Evolutionary conservation across 2,113 vertebrate genomes (phyloP).

Genomic region (Ramphastos sulfuratus): DNA sequence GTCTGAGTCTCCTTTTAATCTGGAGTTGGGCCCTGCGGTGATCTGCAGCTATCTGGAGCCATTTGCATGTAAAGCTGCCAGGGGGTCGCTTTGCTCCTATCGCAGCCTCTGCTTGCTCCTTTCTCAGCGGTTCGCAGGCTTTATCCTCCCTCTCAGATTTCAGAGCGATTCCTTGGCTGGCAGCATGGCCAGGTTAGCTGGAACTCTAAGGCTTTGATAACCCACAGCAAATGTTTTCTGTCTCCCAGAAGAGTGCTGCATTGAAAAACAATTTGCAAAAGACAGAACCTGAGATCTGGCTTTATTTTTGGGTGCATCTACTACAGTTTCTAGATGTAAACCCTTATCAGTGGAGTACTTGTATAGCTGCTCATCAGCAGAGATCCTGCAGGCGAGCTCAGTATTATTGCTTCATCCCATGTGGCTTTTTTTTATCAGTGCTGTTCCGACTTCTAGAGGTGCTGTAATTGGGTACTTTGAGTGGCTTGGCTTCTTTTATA

Average conservation of each 20-base stretch:
- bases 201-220: background rate
- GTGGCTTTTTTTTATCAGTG: slow-evolving; percentile 35
- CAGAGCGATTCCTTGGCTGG: background rate
- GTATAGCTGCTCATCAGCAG: slow-evolving; percentile 31
- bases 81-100: background rate
- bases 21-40: fast-evolving
- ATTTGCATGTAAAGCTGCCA: background rate
- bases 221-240: background rate
- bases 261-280: slow-evolving; percentile 25
- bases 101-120: background rate
- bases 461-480: background rate
- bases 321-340: slow-evolving; percentile 13
- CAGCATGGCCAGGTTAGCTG: background rate
- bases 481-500: background rate
- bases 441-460: background rate
- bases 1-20: background rate
- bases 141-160: background rate
- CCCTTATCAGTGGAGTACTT: slow-evolving; percentile 2
- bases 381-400: background rate
- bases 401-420: slow-evolving; percentile 39
- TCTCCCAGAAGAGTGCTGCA: background rate
- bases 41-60: fast-evolving
- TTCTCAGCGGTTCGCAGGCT: background rate
- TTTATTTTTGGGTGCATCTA: slow-evolving; percentile 51
- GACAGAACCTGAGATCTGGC: slow-evolving; percentile 21